phyloP scores from a whole-genome alignment of 2,113 vertebrate genomes.

The Myotis lucifugus region DNA sequence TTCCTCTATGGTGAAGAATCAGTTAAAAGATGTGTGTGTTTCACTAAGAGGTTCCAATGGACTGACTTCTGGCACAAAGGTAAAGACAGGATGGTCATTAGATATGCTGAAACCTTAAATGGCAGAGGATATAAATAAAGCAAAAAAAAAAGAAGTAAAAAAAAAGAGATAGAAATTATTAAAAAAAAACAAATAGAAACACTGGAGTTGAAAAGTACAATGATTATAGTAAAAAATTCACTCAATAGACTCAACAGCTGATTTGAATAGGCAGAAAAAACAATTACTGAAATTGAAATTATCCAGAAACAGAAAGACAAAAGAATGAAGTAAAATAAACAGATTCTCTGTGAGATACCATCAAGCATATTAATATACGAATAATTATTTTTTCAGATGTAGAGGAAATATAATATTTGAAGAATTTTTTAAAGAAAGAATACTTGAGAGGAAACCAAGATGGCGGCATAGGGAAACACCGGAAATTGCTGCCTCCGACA shows the following conservation, averaged over 20 bases:
- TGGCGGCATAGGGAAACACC: no score
- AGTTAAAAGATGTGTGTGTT: neutral
- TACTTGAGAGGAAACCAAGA: no score
- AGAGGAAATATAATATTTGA: neutral
- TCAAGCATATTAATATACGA: neutral
- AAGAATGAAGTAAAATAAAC: neutral
- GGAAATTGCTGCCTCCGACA: no score
- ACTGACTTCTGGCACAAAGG: neutral
- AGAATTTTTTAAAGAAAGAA: neutral
- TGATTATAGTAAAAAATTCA: neutral
- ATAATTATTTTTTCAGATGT: neutral
- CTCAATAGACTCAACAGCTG: neutral
- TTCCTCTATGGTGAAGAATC: neutral
- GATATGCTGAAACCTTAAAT: neutral
- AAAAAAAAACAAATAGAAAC: neutral
- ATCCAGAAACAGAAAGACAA: neutral
- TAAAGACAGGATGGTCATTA: neutral
- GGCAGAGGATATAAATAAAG: neutral
- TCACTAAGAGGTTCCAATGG: neutral
- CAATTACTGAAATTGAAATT: neutral
- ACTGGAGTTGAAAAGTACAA: neutral
- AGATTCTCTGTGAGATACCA: neutral
- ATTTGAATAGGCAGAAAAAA: neutral
- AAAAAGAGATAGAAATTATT: neutral
- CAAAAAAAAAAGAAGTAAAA: slow-evolving; percentile 65